Evolutionary conservation across 2,113 vertebrate species (phyloP).

Genomic region (Riparia riparia): DNA sequence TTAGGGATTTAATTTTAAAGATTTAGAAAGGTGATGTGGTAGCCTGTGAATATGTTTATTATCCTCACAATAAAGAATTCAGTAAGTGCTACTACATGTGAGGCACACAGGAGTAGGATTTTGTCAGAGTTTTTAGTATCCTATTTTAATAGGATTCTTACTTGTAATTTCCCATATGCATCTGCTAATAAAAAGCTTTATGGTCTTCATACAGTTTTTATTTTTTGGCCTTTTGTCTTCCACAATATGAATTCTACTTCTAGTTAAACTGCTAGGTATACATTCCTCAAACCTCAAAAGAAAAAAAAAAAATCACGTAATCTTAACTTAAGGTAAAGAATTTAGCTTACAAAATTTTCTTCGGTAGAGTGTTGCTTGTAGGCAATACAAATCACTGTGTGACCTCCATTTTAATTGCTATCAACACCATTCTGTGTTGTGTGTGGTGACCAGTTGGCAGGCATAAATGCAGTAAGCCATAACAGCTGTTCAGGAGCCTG

Average conservation of each 20-base stretch:
- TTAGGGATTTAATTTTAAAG: background rate
- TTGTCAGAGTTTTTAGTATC: background rate
- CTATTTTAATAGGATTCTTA: background rate
- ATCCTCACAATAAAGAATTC: background rate
- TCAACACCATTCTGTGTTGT: background rate
- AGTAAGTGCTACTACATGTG: background rate
- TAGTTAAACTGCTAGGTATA: background rate
- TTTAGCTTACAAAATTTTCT: background rate
- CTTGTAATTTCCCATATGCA: background rate
- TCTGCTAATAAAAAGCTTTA: background rate
- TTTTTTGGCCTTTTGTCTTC: background rate
- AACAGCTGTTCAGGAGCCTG: constrained; percentile 51
- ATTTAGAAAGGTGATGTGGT: background rate
- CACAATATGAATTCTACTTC: background rate
- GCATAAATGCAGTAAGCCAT: constrained; percentile 18
- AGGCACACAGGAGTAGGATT: background rate
- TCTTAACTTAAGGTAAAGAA: background rate
- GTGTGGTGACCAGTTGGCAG: constrained; percentile 54
- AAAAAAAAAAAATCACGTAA: background rate
- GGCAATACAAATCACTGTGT: background rate
- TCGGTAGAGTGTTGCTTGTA: background rate
- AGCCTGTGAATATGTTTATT: background rate
- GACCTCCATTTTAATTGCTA: constrained; percentile 35
- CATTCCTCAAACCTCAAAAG: background rate
- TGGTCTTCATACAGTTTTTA: background rate